These are phyloP conservation scores for Perca schrenkii DNA, from an alignment of 2,113 vertebrate species.

Conservation along the genomic window DNA sequence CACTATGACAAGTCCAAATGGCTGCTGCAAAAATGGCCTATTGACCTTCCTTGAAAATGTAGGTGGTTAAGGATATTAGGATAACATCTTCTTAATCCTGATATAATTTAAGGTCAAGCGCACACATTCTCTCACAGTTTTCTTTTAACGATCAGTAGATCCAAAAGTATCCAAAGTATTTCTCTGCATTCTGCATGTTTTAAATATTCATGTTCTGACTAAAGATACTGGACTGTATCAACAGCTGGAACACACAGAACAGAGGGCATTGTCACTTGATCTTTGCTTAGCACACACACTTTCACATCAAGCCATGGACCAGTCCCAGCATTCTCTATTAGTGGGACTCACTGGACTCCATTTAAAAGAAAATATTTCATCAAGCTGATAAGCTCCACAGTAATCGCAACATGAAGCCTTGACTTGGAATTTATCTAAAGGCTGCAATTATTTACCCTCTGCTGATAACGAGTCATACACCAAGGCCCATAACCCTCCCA, in stretches of 20 bases:
- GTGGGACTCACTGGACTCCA: constrained; percentile 6
- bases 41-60: too few species aligned
- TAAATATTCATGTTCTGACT: neutral
- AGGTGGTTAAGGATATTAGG: neutral
- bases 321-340: neutral
- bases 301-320: constrained; percentile 1
- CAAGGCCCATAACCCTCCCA: constrained; percentile 21
- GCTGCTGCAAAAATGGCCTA: neutral
- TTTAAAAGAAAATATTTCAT: constrained; percentile 49
- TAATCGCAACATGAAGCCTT: constrained; percentile 48
- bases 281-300: constrained; percentile 20
- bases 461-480: constrained; percentile 55
- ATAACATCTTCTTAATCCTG: neutral
- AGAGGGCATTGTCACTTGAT: constrained; percentile 7
- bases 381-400: constrained; percentile 44
- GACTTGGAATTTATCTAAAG: constrained; percentile 64
- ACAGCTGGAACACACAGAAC: constrained; percentile 35
- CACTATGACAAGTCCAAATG: neutral
- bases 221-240: constrained; percentile 12
- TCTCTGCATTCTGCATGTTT: neutral
- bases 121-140: neutral
- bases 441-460: constrained; percentile 70
- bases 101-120: neutral
- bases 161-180: neutral
- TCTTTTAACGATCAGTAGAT: neutral